Base-by-base conservation (phyloP, 1,140 invertebrate species). In the Drosophila parvula region DNA sequence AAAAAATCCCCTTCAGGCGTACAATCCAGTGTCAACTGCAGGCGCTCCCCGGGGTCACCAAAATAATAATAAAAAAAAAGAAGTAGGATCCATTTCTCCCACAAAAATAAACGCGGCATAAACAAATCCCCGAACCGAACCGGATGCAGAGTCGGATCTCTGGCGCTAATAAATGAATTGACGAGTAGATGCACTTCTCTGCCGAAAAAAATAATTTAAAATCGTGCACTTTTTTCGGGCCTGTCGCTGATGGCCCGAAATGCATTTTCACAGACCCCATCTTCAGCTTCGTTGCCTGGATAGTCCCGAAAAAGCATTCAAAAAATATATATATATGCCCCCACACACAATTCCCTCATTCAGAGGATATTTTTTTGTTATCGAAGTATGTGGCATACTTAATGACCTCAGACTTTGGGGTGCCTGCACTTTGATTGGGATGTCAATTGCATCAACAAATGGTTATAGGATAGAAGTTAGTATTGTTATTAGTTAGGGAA, bases 91-190 rank as follows among this genome's bases (percentile, higher is more conserved):
- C 50, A 51, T 36, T 36, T 9, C 34, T 5, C 34, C 36, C 36
- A 41, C 27, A 57, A 51, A 22, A 69, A 78, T 61, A 78, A 69
- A 48, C 48, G 34, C 67, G 77, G 53, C 84, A 88, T 80, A 88
- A 88, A 88, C 83, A 86, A 86, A 90, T 80, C 77, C 64, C 58
- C 64, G 50, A 27, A 28, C 58, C 58, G 45, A 48, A 40, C 70
- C 38, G 59, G 44, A 16, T 34, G 28, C 34, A 28, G 11, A n/a
- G 22, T 22, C 7, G 27, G 2, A 16, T 64, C 79, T 57, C 74
- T 76, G 74, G 43, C 83, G 74, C 81, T 90, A 90, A 90, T 90
- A 90, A 90, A 90, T 90, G 88, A 90, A 86, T 91, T 91, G 83
- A 83, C 85, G 89, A 83, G 86, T 81, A 85, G 79, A 77, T 85